phyloP scores from a whole-genome alignment of 35 echinoderm and acorn worm genomes.

The Diadema setosum region DNA sequence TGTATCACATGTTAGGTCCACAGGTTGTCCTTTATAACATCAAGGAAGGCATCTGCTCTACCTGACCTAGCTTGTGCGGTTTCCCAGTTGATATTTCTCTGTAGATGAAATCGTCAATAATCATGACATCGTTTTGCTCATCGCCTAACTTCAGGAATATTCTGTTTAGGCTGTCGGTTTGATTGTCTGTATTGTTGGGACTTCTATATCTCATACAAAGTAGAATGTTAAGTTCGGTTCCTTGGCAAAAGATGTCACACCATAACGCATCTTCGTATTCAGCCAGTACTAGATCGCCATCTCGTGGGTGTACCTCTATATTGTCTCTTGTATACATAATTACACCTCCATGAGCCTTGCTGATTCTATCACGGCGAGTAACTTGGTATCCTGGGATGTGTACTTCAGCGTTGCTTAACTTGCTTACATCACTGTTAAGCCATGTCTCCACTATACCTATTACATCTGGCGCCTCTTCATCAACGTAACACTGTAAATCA shows the following conservation, averaged over 20 bases:
- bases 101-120: slow-evolving; percentile 2
- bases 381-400: slow-evolving; percentile 24
- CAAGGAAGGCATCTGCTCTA: slow-evolving; percentile 21
- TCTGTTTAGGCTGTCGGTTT: neutral
- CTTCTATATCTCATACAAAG: slow-evolving; percentile 20
- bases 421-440: neutral
- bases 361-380: neutral
- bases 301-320: neutral
- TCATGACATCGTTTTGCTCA: slow-evolving; percentile 14
- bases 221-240: slow-evolving; percentile 17
- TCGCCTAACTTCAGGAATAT: neutral
- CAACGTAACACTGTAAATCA: neutral
- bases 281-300: neutral
- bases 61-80: neutral
- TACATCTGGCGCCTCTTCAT: slow-evolving; percentile 34
- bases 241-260: slow-evolving; percentile 11
- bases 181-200: neutral
- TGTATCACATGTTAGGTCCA: slow-evolving; percentile 19
- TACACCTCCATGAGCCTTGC: slow-evolving; percentile 5
- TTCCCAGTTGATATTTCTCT: slow-evolving; percentile 27
- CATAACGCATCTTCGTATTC: slow-evolving; percentile 13
- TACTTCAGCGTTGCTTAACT: slow-evolving; percentile 6
- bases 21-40: neutral
- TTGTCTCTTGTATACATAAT: slow-evolving; percentile 18
- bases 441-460: slow-evolving; percentile 36